These are phyloP conservation scores for Astyanax mexicanus DNA, from an alignment of 2,797 vertebrate genomes.

Conservation along the genomic window DNA sequence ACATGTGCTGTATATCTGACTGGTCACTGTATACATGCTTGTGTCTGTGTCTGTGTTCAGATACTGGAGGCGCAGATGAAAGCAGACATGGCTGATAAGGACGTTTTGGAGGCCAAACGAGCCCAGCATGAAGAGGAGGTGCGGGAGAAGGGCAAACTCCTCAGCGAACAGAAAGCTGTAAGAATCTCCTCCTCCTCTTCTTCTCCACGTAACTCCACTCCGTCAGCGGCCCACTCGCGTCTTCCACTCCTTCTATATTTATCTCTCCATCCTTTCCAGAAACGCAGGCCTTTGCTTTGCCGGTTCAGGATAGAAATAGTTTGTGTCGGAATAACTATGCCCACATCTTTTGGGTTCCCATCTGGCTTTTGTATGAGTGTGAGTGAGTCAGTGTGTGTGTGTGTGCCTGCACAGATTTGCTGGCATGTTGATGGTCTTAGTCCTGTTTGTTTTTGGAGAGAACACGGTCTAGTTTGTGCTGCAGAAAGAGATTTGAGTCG, in stretches of 20 bases:
- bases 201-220: neutral
- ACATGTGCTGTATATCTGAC: neutral
- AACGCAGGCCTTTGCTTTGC: neutral
- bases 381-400: neutral
- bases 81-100: conserved; percentile 92
- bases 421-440: conserved; percentile 15
- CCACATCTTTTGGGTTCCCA: neutral
- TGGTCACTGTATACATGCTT: neutral
- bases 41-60: conserved; percentile 68
- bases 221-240: neutral
- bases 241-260: conserved; percentile 16
- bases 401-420: conserved; percentile 6
- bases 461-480: conserved; percentile 34
- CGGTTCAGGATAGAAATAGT: neutral
- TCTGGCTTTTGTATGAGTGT: neutral
- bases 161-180: conserved; percentile 98
- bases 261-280: neutral
- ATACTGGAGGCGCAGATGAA: conserved; percentile 97
- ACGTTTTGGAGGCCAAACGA: conserved; percentile 88
- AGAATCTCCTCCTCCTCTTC: conserved; percentile 57
- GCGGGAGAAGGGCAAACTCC: conserved; percentile 93
- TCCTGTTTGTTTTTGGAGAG: conserved; percentile 29
- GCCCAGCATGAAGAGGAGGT: conserved; percentile 93
- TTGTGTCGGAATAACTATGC: neutral
- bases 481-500: conserved; percentile 20